phyloP scores from a whole-genome alignment of 2,797 vertebrate genomes.

The Perodicticus potto region DNA sequence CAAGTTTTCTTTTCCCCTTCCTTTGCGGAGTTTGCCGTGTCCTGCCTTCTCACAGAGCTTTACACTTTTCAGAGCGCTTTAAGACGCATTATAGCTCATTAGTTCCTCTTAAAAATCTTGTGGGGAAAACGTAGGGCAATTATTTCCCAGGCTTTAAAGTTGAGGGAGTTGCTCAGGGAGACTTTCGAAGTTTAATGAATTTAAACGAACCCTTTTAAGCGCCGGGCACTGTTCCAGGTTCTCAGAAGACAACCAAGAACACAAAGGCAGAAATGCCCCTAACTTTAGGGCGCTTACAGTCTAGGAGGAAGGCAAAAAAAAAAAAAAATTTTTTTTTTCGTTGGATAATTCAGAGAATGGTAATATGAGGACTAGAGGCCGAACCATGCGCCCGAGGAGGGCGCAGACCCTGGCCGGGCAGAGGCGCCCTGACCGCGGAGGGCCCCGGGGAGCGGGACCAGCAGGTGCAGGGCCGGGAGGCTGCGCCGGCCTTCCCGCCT shows the following conservation, averaged over 20 bases:
- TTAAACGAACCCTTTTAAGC: conserved; percentile 24
- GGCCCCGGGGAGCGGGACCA: not conserved
- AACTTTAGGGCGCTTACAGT: not conserved
- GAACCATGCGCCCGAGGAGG: not conserved
- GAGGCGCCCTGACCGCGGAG: not conserved
- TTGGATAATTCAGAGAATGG: not conserved
- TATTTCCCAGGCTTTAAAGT: conserved; percentile 16
- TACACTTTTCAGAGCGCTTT: conserved; percentile 30
- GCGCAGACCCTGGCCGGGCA: not conserved
- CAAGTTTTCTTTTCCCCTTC: not conserved
- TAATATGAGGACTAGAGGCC: no score
- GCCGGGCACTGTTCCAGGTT: not conserved
- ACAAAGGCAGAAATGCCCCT: not conserved
- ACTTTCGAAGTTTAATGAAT: not conserved
- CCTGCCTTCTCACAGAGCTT: conserved; percentile 18
- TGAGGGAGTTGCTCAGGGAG: conserved; percentile 52
- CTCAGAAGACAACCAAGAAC: not conserved
- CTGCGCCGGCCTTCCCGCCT: not conserved
- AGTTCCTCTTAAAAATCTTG: conserved; percentile 8
- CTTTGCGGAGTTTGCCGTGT: not conserved
- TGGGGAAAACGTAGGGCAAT: not conserved
- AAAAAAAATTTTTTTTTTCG: no score
- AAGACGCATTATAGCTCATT: conserved; percentile 44
- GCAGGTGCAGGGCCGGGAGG: not conserved
- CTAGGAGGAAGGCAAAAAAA: not conserved